Evolutionary conservation across 2,797 vertebrate genomes (phyloP).

Genomic region (Anolis apletophallus): DNA sequence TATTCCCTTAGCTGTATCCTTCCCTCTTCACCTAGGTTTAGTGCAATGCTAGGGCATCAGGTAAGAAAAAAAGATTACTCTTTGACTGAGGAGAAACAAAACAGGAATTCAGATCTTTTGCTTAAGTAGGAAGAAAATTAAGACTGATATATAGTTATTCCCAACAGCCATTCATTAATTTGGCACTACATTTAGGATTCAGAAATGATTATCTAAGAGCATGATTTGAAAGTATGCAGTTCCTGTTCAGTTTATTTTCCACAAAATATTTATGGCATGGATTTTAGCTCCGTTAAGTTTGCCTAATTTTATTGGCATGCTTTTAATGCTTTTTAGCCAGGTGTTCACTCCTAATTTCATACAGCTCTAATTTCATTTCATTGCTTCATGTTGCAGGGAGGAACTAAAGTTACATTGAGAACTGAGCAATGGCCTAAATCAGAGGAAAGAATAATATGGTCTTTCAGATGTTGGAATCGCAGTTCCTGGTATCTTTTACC

Average conservation of each 20-base stretch:
- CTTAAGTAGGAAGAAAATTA: background rate
- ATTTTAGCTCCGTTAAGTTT: conserved; percentile 19
- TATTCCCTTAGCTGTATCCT: conserved; percentile 5
- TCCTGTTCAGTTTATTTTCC: conserved; percentile 5
- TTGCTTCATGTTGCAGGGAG: background rate
- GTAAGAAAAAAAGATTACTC: conserved; percentile 9
- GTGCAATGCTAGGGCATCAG: background rate
- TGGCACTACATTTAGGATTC: conserved; percentile 5
- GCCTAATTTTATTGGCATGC: conserved; percentile 18
- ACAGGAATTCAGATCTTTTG: background rate
- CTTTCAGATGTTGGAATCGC: too few relatives aligned
- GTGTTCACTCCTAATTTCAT: conserved; percentile 17
- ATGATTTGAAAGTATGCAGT: conserved; percentile 15
- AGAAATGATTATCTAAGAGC: conserved; percentile 8
- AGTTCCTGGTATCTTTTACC: too few relatives aligned
- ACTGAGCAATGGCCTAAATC: background rate
- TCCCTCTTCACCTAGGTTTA: background rate
- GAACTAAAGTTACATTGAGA: background rate
- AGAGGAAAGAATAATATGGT: background rate
- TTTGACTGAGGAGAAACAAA: conserved; percentile 10
- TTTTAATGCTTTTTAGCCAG: conserved; percentile 11
- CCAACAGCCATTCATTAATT: background rate
- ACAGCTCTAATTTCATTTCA: conserved; percentile 9
- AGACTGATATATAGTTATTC: background rate
- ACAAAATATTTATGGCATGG: conserved; percentile 39